A percentile compares a stretch with the other conserved stretches of the same genome.
phyloP scores from a whole-genome alignment of 2,888 invertebrate genomes.

The Itoplectis maculator region DNA sequence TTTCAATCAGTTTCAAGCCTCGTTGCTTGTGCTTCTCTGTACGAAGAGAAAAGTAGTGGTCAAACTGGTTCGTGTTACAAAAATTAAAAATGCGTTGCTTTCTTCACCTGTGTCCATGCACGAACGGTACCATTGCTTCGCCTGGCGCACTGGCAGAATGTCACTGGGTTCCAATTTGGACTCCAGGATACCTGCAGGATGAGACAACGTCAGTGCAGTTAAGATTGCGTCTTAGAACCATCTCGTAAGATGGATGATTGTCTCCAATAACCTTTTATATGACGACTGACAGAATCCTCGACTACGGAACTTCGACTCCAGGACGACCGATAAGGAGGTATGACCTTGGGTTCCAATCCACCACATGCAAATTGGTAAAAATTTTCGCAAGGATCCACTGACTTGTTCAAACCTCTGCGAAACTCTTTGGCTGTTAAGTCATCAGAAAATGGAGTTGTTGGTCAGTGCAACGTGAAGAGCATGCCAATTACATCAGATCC shows the following conservation, averaged over 20 bases:
- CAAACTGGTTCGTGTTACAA: neutral
- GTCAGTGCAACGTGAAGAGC: neutral
- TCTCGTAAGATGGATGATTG: too few species aligned
- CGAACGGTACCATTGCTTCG: constrained; percentile 68
- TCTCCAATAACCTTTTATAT: constrained; percentile 6
- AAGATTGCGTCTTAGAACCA: neutral
- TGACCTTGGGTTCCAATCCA: constrained; percentile 21
- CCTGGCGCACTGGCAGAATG: constrained; percentile 60
- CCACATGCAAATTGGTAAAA: constrained; percentile 57
- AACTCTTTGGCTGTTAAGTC: constrained; percentile 5
- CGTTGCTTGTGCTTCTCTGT: constrained; percentile 85
- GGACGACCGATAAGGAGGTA: constrained; percentile 23
- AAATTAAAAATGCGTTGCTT: neutral
- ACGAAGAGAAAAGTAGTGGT: neutral
- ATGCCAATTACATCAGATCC: neutral
- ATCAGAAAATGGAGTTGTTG: neutral
- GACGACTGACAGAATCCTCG: neutral
- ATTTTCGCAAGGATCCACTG: constrained; percentile 53
- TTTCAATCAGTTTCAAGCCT: constrained; percentile 87
- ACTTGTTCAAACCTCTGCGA: constrained; percentile 36
- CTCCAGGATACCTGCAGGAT: constrained; percentile 58
- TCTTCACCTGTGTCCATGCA: constrained; percentile 68
- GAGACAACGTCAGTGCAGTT: neutral
- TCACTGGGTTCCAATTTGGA: constrained; percentile 50
- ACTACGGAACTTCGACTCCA: constrained; percentile 34